Evolutionary conservation across 2,888 invertebrate species (phyloP), one percentile per base, ranked within the genome.

Genomic region (Pantelozetes paolii): DNA sequence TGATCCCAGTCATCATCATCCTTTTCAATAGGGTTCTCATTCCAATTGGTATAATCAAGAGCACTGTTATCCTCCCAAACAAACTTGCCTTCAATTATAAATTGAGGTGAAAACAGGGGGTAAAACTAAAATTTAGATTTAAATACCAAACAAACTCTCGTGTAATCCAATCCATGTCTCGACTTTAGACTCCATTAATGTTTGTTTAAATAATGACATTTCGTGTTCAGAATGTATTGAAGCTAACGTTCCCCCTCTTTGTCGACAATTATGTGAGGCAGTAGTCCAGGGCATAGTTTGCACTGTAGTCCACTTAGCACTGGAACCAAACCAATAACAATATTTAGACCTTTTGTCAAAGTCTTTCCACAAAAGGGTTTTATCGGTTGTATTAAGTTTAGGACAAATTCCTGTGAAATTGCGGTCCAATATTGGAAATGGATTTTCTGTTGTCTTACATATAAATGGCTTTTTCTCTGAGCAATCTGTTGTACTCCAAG

Each of bases 281-380:
- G n/a, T 23, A 11, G 57, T 11, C 57, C 57, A 57, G 3, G 57
- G 23, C 57, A 50, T n/a, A 6, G 6, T 5, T 50, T 50, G 50
- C n/a, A n/a, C n/a, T n/a, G n/a, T n/a, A n/a, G n/a, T n/a, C n/a
- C n/a, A n/a, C n/a, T n/a, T n/a, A n/a, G n/a, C n/a, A 62, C 32
- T n/a, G 18, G 8, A 8, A 62, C 62, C 32, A 32, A 62, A 62
- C 62, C 62, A 62, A 62, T 32, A 62, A 32, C 62, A 62, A 32
- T 62, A n/a, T 1, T 32, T 3, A 13, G 32, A 15, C 1, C 32
- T 32, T 28, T 32, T 62, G 26, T 62, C 62, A 2, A 62, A 1
- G 15, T 62, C 62, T 1, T 20, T 6, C 62, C 62, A 62, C 28
- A 6, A 36, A 15, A 62, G 28, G 5, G 18, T 32, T 15, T 62